A percentile compares a stretch with the other conserved stretches of the same genome.
phyloP scores from a whole-genome alignment of 2,888 invertebrate genomes.

The Pocota personata region DNA sequence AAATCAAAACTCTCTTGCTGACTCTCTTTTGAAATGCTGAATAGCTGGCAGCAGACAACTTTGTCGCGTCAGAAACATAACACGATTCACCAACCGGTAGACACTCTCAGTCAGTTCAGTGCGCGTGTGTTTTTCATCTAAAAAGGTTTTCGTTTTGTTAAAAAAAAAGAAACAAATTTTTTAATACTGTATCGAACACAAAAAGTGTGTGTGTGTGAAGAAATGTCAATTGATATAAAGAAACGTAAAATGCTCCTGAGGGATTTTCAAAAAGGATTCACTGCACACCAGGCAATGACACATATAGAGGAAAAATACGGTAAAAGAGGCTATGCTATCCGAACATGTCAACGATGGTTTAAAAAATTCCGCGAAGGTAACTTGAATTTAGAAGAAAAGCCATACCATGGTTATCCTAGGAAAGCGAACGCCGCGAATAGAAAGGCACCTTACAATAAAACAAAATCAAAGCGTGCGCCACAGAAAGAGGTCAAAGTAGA shows the following conservation, averaged over 20 bases:
- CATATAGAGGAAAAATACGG: constrained; percentile 13
- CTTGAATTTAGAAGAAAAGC: constrained; percentile 23
- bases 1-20: constrained; percentile 4
- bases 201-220: not conserved
- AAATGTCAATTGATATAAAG: constrained; percentile 31
- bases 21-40: constrained; percentile 55
- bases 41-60: constrained; percentile 40
- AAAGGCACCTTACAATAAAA: not conserved
- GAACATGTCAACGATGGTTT: constrained; percentile 50
- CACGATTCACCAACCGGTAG: constrained; percentile 32
- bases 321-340: not conserved
- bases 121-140: constrained; percentile 15
- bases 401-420: not conserved
- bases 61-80: constrained; percentile 16
- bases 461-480: not conserved
- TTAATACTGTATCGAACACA: not conserved
- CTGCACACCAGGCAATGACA: not conserved
- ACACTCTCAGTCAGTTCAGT: constrained; percentile 5
- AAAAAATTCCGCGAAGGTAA: constrained; percentile 30
- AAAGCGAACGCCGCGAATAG: no score
- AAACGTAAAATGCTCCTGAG: constrained; percentile 32
- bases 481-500: not conserved
- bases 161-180: no score
- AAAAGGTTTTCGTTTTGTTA: not conserved
- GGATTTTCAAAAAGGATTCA: constrained; percentile 9